Percentiles rank a stretch among this genome's conserved stretches.
These are phyloP conservation scores for Stomatorhinus walkeri DNA, from an alignment of 2,797 vertebrate genomes.

Conservation along the genomic window DNA sequence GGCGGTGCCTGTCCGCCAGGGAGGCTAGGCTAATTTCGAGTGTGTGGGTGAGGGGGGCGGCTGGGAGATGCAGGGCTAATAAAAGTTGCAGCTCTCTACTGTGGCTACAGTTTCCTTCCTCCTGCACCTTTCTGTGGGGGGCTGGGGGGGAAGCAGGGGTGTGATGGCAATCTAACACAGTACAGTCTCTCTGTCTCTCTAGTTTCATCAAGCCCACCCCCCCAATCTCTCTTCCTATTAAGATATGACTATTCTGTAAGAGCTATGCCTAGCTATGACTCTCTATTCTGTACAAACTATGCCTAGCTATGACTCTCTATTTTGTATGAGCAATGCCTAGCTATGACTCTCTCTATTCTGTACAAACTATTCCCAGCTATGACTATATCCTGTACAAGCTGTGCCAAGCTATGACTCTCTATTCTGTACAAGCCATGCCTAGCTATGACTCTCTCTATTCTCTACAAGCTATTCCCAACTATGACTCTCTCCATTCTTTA, in stretches of 20 bases:
- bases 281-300: background rate
- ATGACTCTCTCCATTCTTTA: background rate
- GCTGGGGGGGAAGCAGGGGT: background rate
- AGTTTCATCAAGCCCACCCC: slow-evolving; percentile 49
- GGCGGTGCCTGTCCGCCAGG: background rate
- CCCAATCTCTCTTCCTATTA: slow-evolving; percentile 25
- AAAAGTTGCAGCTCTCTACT: background rate
- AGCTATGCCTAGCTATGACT: background rate
- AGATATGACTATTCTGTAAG: background rate
- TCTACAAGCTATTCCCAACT: background rate
- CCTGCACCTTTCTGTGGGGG: slow-evolving; percentile 9
- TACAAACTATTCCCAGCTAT: background rate
- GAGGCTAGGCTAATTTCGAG: background rate
- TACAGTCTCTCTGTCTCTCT: background rate
- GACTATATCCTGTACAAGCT: background rate
- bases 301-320: background rate
- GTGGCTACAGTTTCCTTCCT: slow-evolving; percentile 12
- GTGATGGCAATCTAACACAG: background rate
- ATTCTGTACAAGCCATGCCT: background rate
- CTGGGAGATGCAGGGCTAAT: background rate
- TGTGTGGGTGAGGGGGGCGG: background rate
- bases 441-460: background rate
- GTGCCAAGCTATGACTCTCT: background rate
- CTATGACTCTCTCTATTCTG: background rate
- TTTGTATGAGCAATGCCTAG: background rate